Percentiles rank a stretch among this genome's conserved stretches.
Conservation (phyloP, 2,113 vertebrate genomes). For the Brachirus orientalis region DNA sequence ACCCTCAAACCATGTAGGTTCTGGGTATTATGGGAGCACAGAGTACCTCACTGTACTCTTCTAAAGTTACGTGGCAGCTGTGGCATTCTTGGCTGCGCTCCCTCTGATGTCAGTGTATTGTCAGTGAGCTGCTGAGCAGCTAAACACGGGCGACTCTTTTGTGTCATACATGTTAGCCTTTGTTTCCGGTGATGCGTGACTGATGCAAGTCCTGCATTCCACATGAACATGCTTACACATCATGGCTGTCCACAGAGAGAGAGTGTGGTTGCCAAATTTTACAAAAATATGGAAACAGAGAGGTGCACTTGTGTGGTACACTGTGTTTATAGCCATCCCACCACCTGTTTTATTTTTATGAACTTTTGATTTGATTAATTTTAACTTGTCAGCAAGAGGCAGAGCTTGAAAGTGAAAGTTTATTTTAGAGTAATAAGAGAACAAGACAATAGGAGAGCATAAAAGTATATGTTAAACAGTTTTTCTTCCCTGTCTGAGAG, state of each 20-base stretch:
- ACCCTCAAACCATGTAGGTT: conserved; percentile 12
- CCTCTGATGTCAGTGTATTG: conserved; percentile 59
- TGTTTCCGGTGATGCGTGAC: conserved; percentile 60
- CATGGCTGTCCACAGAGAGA: conserved; percentile 4
- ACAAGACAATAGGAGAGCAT: too few species aligned
- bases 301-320: too few species aligned
- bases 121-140: conserved; percentile 51
- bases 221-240: conserved; percentile 9
- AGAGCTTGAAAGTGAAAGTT: too few species aligned
- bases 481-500: too few species aligned
- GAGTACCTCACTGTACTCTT: conserved; percentile 48
- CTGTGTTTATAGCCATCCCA: too few species aligned
- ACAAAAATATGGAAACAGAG: too few species aligned
- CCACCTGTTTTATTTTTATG: too few species aligned
- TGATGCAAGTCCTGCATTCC: conserved; percentile 30
- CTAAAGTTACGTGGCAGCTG: conserved; percentile 73
- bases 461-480: too few species aligned
- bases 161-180: conserved; percentile 47
- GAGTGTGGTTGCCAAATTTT: too few species aligned
- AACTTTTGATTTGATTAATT: too few species aligned
- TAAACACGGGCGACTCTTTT: conserved; percentile 24
- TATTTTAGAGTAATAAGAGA: too few species aligned
- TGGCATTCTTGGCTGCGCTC: conserved; percentile 44
- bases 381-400: too few species aligned
- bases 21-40: conserved; percentile 13